Conservation (phyloP, 2,888 invertebrate genomes). For the Xanthia togata region DNA sequence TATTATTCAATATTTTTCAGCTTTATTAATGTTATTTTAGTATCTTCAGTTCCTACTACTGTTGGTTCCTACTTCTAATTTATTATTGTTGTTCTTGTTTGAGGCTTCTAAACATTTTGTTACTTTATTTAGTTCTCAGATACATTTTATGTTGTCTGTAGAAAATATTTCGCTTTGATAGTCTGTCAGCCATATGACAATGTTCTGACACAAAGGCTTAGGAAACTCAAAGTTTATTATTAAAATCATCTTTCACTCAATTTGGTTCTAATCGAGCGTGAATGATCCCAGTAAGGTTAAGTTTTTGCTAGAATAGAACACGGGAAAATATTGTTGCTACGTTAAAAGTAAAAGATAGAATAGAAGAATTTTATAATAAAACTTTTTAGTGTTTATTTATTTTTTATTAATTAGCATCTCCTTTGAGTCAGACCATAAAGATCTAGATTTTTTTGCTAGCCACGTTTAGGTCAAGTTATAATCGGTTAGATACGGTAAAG, state of each 20-base stretch:
- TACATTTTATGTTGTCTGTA: not conserved
- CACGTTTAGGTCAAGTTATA: conserved; percentile 1
- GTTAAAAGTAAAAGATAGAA: conserved; percentile 2
- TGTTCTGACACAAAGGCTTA: conserved; percentile 56
- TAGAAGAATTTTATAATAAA: not conserved
- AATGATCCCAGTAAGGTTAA: conserved; percentile 67
- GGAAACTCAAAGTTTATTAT: conserved; percentile 61
- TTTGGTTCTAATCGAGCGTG: conserved; percentile 78
- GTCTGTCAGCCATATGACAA: conserved; percentile 46
- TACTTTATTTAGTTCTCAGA: not conserved
- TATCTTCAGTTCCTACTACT: too few species aligned
- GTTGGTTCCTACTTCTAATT: not conserved
- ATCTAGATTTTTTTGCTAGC: conserved; percentile 1
- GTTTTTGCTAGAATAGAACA: conserved; percentile 50
- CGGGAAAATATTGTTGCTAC: conserved; percentile 15
- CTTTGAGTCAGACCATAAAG: not conserved
- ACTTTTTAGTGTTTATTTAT: not conserved
- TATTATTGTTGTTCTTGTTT: not conserved
- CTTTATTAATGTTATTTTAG: not conserved
- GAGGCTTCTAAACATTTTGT: not conserved
- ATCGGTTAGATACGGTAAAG: conserved; percentile 10
- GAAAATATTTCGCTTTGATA: conserved; percentile 27
- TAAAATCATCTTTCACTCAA: conserved; percentile 75
- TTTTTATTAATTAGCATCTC: not conserved
- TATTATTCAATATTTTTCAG: not conserved